Evolutionary conservation across 2,797 vertebrate genomes (phyloP).

Genomic region (Eulemur coronatus): DNA sequence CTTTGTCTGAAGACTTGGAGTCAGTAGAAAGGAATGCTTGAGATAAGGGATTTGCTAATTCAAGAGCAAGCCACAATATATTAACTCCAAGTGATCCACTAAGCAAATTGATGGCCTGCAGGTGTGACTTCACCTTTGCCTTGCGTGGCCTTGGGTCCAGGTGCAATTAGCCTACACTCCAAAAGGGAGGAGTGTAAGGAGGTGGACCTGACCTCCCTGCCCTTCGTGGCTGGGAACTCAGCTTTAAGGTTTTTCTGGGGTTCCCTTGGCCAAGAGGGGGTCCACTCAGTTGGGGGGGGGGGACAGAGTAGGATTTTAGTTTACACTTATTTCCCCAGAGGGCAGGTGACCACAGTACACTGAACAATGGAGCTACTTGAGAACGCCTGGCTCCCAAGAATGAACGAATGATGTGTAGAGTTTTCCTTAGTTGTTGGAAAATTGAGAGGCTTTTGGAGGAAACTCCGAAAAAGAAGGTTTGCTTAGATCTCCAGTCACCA

Average conservation of each 20-base stretch:
- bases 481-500: neutral
- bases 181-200: too few relatives aligned
- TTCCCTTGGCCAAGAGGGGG: too few relatives aligned
- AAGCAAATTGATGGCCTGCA: neutral
- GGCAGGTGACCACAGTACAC: accelerated
- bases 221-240: too few relatives aligned
- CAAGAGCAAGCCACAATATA: neutral
- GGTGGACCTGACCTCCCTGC: too few relatives aligned
- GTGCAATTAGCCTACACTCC: too few relatives aligned
- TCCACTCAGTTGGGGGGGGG: too few relatives aligned
- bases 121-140: neutral
- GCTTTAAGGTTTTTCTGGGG: too few relatives aligned
- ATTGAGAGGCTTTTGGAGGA: neutral
- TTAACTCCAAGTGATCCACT: neutral
- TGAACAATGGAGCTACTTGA: accelerated
- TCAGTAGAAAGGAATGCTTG: neutral
- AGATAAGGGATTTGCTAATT: neutral
- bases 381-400: neutral
- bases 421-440: neutral
- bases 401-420: accelerated
- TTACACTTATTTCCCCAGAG: neutral
- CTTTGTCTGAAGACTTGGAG: neutral
- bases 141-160: neutral
- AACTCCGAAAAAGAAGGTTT: neutral
- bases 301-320: too few relatives aligned